Conservation (phyloP, 2,888 invertebrate species). For the Cremastinae sp. region DNA sequence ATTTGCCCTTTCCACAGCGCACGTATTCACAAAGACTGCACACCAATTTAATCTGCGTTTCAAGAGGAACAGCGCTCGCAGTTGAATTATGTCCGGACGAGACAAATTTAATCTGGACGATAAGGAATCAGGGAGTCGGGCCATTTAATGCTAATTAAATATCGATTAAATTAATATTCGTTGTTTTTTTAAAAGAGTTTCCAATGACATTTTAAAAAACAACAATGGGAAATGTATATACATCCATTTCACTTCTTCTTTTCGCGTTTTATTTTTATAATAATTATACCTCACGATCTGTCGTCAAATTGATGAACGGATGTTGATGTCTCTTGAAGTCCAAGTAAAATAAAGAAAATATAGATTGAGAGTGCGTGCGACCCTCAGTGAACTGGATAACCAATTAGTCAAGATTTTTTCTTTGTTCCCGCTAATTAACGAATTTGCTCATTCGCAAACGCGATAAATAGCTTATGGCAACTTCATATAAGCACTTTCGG, state of each 20-base stretch:
- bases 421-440: conserved; percentile 32
- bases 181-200: no score
- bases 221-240: no score
- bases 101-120: neutral
- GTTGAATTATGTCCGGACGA: conserved; percentile 5
- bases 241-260: no score
- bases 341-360: no score
- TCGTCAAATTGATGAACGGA: conserved; percentile 67
- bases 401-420: conserved; percentile 69
- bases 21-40: conserved; percentile 41
- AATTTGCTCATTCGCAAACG: conserved; percentile 57
- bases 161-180: neutral
- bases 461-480: conserved; percentile 44
- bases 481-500: conserved; percentile 1
- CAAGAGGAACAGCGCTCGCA: conserved; percentile 5
- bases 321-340: conserved; percentile 67
- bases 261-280: neutral
- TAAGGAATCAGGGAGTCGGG: neutral
- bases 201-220: no score
- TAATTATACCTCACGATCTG: no score
- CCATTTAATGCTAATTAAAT: neutral
- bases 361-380: conserved; percentile 63
- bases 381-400: conserved; percentile 60
- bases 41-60: conserved; percentile 64
- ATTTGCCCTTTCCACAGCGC: conserved; percentile 32